Percentiles rank a stretch among this genome's conserved stretches.
Conservation (phyloP, 2,113 vertebrate species). For the Nansenia antarctica region DNA sequence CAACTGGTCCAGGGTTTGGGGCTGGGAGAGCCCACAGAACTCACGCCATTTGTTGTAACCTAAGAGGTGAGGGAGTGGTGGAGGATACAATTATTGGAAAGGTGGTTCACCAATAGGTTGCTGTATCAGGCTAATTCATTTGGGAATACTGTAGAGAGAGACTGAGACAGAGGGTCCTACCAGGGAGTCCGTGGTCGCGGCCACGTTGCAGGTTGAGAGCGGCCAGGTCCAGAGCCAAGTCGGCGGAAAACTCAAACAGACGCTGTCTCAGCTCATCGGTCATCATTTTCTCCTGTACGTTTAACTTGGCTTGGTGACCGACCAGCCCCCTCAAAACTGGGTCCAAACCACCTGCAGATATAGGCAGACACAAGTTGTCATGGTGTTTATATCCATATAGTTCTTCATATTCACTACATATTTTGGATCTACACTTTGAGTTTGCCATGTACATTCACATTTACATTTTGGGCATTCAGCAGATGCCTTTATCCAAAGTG, state of each 20-base stretch:
- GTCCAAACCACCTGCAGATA: conserved; percentile 78
- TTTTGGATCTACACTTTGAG: background rate
- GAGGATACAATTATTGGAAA: too few species aligned
- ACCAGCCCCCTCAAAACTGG: conserved; percentile 78
- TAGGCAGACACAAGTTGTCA: background rate
- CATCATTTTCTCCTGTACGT: conserved; percentile 76
- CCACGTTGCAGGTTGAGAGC: conserved; percentile 83
- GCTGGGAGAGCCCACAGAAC: conserved; percentile 66
- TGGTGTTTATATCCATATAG: background rate
- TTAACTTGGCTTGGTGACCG: conserved; percentile 77
- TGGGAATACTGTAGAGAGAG: too few species aligned
- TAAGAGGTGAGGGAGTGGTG: too few species aligned
- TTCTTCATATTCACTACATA: too few species aligned
- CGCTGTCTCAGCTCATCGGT: conserved; percentile 76
- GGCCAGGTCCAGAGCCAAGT: conserved; percentile 72
- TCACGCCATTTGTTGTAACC: conserved; percentile 72
- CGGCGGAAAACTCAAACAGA: conserved; percentile 70
- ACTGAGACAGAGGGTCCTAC: conserved; percentile 57
- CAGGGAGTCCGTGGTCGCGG: conserved; percentile 80
- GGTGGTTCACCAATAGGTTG: too few species aligned
- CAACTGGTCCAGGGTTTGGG: conserved; percentile 32
- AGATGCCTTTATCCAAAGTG: too few species aligned
- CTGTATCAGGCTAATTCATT: too few species aligned
- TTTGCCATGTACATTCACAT: background rate
- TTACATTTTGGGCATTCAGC: too few species aligned